Conservation (phyloP, 2,797 vertebrate species). For the Gila robusta region DNA sequence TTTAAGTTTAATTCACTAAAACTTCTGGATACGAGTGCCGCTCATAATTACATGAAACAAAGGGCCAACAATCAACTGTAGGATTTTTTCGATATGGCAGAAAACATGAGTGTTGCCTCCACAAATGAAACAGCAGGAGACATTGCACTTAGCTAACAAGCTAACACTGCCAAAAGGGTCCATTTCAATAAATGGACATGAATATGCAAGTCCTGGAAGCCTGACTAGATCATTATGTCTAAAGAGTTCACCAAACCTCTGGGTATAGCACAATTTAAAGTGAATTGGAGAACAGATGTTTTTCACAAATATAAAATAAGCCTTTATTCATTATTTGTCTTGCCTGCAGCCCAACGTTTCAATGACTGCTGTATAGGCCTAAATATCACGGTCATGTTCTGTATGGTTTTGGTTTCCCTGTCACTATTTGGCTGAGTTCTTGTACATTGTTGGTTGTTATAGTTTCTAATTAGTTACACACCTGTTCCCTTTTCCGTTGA, state of each 20-base stretch:
- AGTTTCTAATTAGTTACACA: background rate
- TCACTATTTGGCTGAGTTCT: background rate
- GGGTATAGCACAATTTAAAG: constrained; percentile 1
- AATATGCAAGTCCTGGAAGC: constrained; percentile 15
- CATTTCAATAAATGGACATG: constrained; percentile 2
- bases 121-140: constrained; percentile 34
- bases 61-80: background rate
- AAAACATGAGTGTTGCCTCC: constrained; percentile 1
- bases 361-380: background rate
- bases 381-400: background rate
- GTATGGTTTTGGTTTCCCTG: background rate
- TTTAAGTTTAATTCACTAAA: background rate
- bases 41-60: constrained; percentile 4
- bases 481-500: background rate
- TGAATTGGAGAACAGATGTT: background rate
- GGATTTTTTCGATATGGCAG: background rate
- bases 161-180: constrained; percentile 7
- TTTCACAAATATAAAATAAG: background rate
- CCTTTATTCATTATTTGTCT: constrained; percentile 4
- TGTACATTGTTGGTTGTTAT: background rate
- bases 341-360: background rate
- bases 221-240: constrained; percentile 6
- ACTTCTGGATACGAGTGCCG: background rate
- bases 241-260: constrained; percentile 4
- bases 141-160: constrained; percentile 16